A percentile compares a stretch with the other conserved stretches of the same genome.
Conservation (phyloP, 2,888 invertebrate species). For the Chorisops tibialis region DNA sequence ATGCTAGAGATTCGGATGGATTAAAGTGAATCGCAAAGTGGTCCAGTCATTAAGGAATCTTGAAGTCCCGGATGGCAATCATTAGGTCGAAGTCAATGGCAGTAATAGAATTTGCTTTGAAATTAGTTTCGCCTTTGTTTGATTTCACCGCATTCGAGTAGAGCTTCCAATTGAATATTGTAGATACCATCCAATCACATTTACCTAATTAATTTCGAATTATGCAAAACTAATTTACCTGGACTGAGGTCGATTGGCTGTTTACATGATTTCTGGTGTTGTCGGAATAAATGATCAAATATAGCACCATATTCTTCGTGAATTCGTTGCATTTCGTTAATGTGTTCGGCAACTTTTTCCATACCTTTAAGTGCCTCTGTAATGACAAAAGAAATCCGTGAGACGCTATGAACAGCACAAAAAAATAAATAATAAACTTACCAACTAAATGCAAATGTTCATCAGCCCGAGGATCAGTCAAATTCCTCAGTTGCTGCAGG, state of each 20-base stretch:
- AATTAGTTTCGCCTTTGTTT: too few relatives aligned
- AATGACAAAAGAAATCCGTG: slow-evolving; percentile 5
- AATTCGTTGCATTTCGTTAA: slow-evolving; percentile 99
- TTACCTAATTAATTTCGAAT: too few relatives aligned
- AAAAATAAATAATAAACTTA: slow-evolving; percentile 52
- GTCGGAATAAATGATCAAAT: slow-evolving; percentile 94
- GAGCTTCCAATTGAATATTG: too few relatives aligned
- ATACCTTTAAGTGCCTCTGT: slow-evolving; percentile 93
- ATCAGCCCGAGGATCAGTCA: slow-evolving; percentile 88
- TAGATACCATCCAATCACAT: too few relatives aligned
- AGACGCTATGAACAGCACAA: too few relatives aligned
- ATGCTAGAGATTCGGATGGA: too few relatives aligned
- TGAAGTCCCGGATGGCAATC: too few relatives aligned
- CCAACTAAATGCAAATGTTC: slow-evolving; percentile 92
- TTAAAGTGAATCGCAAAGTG: too few relatives aligned
- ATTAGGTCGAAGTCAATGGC: too few relatives aligned
- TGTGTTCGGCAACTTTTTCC: slow-evolving; percentile 98
- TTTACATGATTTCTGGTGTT: slow-evolving; percentile 93
- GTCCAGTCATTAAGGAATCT: too few relatives aligned
- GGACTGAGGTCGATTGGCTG: slow-evolving; percentile 94
- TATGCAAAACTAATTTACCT: slow-evolving; percentile 48
- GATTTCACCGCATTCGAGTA: too few relatives aligned
- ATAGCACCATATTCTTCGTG: slow-evolving; percentile 99
- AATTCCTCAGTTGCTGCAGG: slow-evolving; percentile 88
- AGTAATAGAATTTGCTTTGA: too few relatives aligned